Evolutionary conservation across 1,140 invertebrate genomes (phyloP), one percentile per base, ranked within the genome.

Genomic region (Nebria ingens): DNA sequence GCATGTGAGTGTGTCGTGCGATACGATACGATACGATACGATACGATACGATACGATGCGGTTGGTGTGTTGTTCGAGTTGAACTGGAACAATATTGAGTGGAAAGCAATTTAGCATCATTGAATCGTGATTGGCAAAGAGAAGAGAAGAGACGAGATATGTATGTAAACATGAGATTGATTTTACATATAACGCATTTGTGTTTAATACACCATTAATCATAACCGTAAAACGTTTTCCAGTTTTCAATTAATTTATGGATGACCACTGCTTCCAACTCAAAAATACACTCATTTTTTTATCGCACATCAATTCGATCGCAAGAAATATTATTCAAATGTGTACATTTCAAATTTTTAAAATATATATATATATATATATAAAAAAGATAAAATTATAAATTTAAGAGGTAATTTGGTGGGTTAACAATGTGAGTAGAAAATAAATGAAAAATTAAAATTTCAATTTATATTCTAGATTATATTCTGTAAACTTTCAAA

Each of bases 181-280:
- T 45, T 45, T 45, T 45, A 45, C 40, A 45, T 45, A 45, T 45
- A 45, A 45, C 40, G 17, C 40, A 45, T 45, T 45, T 45, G 15
- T 17, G 40, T 45, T 45, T 45, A 45, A 45, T 12, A 45, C 40
- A 45, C 17, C 40, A 45, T 45, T 45, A 45, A 45, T 45, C 40
- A 45, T 45, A 45, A n/a, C n/a, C 25, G 40, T 9, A 11, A 17
- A 45, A 45, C 40, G 40, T 9, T 9, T n/a, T 12, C 40, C 40
- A 45, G 6, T 45, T 45, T n/a, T 45, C 40, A 45, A 45, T 45
- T 45, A 45, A 45, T 45, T 17, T 17, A 13, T 29, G n/a, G n/a
- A n/a, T n/a, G n/a, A n/a, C n/a, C n/a, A n/a, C n/a, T n/a, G n/a
- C n/a, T n/a, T n/a, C n/a, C n/a, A n/a, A n/a, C n/a, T n/a, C n/a